Evolutionary conservation across 2,888 invertebrate genomes (phyloP).

Genomic region (Stenurella melanura): DNA sequence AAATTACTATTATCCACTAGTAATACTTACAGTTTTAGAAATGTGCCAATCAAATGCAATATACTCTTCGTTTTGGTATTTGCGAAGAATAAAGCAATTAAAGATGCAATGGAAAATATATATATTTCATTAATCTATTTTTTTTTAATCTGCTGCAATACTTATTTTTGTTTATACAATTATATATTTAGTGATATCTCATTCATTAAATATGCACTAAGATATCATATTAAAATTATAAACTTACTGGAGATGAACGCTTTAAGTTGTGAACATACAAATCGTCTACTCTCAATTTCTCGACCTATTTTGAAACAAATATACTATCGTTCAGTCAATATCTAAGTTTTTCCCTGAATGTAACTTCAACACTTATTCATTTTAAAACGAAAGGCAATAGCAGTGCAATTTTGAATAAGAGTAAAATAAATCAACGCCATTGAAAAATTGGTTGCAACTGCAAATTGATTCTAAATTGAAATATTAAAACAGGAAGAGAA

Average conservation of each 20-base stretch:
- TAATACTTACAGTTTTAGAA: too few relatives aligned
- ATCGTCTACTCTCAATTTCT: background rate
- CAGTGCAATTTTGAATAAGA: slow-evolving; percentile 21
- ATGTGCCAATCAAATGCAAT: too few relatives aligned
- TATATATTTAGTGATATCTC: too few relatives aligned
- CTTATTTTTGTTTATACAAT: too few relatives aligned
- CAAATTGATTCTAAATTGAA: slow-evolving; percentile 41
- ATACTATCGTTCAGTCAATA: background rate
- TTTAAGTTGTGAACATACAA: background rate
- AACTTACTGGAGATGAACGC: background rate
- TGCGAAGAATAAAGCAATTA: too few relatives aligned
- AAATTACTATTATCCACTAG: too few relatives aligned
- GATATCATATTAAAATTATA: background rate
- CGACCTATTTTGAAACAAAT: background rate
- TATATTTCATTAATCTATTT: too few relatives aligned
- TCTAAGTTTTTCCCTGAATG: background rate
- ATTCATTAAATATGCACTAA: too few relatives aligned
- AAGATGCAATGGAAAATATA: too few relatives aligned
- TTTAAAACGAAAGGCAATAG: slow-evolving; percentile 10
- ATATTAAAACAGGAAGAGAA: slow-evolving; percentile 38
- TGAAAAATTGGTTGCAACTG: slow-evolving; percentile 36
- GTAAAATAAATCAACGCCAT: slow-evolving; percentile 5
- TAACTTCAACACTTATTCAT: slow-evolving; percentile 28
- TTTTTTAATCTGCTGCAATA: too few relatives aligned
- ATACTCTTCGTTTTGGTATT: too few relatives aligned